phyloP scores from a whole-genome alignment of 2,113 vertebrate species.

The Psilopogon haemacephalus region DNA sequence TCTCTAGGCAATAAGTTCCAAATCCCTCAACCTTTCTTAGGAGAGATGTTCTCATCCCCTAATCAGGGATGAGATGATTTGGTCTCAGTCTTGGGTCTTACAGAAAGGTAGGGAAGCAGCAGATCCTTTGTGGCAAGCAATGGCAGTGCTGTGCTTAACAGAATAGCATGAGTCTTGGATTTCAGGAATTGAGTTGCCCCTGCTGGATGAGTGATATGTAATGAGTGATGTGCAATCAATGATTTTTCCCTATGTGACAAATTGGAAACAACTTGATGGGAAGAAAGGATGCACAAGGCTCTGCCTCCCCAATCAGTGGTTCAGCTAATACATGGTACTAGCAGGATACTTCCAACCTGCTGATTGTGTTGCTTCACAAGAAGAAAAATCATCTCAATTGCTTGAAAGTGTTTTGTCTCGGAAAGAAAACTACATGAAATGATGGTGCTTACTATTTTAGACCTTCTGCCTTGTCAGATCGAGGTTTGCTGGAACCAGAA shows the following conservation, averaged over 20 bases:
- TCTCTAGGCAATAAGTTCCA: too few relatives aligned
- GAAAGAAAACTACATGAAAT: slow-evolving; percentile 5
- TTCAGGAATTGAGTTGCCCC: background rate
- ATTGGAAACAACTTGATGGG: background rate
- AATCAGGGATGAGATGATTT: background rate
- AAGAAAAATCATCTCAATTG: background rate
- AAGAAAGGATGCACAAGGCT: background rate
- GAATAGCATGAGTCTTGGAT: background rate
- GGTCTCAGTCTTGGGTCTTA: background rate
- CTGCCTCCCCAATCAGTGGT: background rate
- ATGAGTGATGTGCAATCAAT: background rate
- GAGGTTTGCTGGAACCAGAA: background rate
- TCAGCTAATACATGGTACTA: fast-evolving
- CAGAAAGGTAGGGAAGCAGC: background rate
- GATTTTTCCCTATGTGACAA: background rate
- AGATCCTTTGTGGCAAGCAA: background rate
- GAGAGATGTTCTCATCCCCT: too few relatives aligned
- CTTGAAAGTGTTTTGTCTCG: slow-evolving; percentile 17
- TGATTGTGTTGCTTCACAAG: slow-evolving; percentile 1
- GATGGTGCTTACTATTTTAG: slow-evolving; percentile 6
- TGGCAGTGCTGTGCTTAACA: background rate
- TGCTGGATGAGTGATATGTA: background rate
- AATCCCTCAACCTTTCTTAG: too few relatives aligned
- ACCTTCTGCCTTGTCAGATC: background rate
- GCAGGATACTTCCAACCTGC: background rate